Evolutionary conservation across 2,888 invertebrate genomes (phyloP), one percentile per base, ranked within the genome.

Genomic region (Noctua fimbriata): DNA sequence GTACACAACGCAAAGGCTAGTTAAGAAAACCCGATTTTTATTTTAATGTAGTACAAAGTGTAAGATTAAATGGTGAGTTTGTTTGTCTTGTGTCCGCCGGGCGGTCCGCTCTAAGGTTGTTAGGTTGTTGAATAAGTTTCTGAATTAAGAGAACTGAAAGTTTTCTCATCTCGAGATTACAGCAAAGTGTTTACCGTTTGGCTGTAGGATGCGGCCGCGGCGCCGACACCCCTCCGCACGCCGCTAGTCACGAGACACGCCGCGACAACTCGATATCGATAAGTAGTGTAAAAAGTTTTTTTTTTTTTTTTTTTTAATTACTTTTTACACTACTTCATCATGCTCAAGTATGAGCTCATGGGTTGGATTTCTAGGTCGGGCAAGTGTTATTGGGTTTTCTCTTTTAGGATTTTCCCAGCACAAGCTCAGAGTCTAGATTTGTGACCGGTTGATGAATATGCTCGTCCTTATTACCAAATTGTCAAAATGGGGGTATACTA

Each of bases 101-200:
- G 92, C 95, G 95, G 96, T 94, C 95, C 96, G 93, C 95, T 95
- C 94, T 97, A 96, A 97, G 97, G 96, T 96, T 96, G 97, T 97
- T 96, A 96, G 96, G 96, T 95, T 96, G 96, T 96, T 97, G 96
- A 96, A 97, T 97, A 97, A 97, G 96, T 97, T 97, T 97, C 96
- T 97, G 97, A 97, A 97, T 97, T 97, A 97, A 97, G 97, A 97
- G 96, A 96, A 97, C 97, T 97, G 96, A 96, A 97, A 97, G 97
- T 97, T 97, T 97, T 97, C 97, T 97, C 97, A 97, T 97, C 97
- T 97, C 95, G 96, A 97, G 97, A 97, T 97, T 97, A 97, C 97
- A 96, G 97, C 96, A 94, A 97, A 97, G 97, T 97, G 97, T 97
- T 97, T 97, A 97, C 97, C 97, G 97, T 97, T 96, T 95, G 96